Evolutionary conservation across 2,113 vertebrate genomes (phyloP), one percentile per base, ranked within the genome.

Genomic region (Oxyruncus cristatus): DNA sequence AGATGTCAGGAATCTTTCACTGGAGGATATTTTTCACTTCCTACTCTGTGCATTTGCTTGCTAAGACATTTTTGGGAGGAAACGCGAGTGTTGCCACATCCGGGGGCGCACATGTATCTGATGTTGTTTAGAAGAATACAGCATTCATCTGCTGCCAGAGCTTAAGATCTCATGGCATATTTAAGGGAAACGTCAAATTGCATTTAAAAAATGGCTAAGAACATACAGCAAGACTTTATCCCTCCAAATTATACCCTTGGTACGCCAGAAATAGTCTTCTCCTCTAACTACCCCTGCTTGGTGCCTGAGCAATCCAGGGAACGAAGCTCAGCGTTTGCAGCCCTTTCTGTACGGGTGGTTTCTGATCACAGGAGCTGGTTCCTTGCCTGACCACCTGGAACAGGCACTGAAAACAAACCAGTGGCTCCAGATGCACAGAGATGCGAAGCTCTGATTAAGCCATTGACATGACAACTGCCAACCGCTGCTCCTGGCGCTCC

Each of bases 211-310:
- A 86, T 24, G 35, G 52, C 20, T 91, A 56, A 56, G 67, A 89
- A 84, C 52, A 35, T 47, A 91, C 18, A 96, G 67, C 1, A 0
- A 21, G 13, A 93, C 85, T 56, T 95, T 87, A 92, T 92, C 82
- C 68, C 85, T 92, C 80, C 75, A 97, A 96, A 97, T 96, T 93
- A 96, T 62, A 95, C 32, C 88, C 95, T 42, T 78, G 76, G 35
- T 32, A 55, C 42, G 49, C 74, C 87, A 92, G 91, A 91, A 97
- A 97, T 97, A 97, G 74, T 28, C 65, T 35, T 71, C 5, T 33
- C 32, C n/a, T 74, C 62, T 62, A 73, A 77, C 24, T 58, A 8
- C 65, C 55, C 84, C 53, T 37, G n/a, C 68, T 28, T 52, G 62
- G 88, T 76, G 90, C 79, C n/a, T 22, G 82, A 72, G 82, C 73